phyloP scores from a whole-genome alignment of 2,113 vertebrate genomes.

The Scophthalmus maximus region DNA sequence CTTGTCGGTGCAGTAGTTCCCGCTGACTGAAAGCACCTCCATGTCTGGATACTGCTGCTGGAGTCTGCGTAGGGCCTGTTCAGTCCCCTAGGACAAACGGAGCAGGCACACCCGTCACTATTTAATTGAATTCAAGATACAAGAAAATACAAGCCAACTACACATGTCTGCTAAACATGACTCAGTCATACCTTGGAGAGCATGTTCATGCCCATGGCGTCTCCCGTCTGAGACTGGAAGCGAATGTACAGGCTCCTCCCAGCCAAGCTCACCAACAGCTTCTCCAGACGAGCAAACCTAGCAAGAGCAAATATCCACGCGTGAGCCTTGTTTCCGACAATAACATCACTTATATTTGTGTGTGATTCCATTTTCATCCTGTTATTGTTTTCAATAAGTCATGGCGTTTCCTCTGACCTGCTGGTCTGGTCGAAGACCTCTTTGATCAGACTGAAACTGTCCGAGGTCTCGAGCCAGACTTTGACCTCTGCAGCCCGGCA shows the following conservation, averaged over 20 bases:
- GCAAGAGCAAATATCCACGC: background rate
- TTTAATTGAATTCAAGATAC: background rate
- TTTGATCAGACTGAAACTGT: slow-evolving; percentile 89
- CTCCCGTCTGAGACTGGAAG: slow-evolving; percentile 93
- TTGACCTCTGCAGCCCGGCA: slow-evolving; percentile 95
- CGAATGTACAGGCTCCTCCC: slow-evolving; percentile 95
- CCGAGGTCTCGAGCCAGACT: slow-evolving; percentile 90
- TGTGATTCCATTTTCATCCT: background rate
- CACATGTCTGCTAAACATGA: too few species aligned
- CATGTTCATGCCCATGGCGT: slow-evolving; percentile 99
- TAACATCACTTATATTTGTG: background rate
- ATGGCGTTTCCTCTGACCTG: slow-evolving; percentile 81
- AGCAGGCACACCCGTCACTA: background rate
- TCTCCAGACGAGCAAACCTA: slow-evolving; percentile 94
- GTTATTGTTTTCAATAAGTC: background rate
- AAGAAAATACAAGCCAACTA: too few species aligned
- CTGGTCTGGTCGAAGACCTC: slow-evolving; percentile 94
- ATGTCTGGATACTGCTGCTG: slow-evolving; percentile 90
- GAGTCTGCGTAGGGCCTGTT: slow-evolving; percentile 89
- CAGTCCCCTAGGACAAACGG: slow-evolving; percentile 88
- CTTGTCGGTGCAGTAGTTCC: slow-evolving; percentile 98
- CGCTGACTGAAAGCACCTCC: slow-evolving; percentile 91
- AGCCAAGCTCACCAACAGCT: slow-evolving; percentile 87
- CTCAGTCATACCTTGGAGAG: slow-evolving; percentile 88
- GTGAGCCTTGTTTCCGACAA: background rate